A percentile compares a stretch with the other conserved stretches of the same genome.
phyloP scores from a whole-genome alignment of 2,888 invertebrate genomes.

The Acrocyrtus sp. region DNA sequence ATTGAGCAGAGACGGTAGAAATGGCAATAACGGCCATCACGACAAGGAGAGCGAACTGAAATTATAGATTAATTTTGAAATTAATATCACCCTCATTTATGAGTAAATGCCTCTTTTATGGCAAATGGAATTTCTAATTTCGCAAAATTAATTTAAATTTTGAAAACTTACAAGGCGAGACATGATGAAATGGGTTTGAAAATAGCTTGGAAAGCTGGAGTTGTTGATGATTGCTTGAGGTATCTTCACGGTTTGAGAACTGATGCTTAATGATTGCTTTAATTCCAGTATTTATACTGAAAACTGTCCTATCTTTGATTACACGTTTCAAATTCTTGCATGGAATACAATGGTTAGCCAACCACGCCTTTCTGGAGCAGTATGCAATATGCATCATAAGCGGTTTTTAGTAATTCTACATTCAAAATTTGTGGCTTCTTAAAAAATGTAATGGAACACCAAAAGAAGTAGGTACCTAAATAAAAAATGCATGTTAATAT shows the following conservation, averaged over 20 bases:
- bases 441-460: no score
- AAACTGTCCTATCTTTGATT: slow-evolving; percentile 3
- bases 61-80: not conserved
- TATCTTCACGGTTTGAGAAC: not conserved
- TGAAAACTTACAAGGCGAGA: slow-evolving; percentile 33
- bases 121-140: no score
- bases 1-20: slow-evolving; percentile 30
- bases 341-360: not conserved
- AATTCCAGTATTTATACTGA: slow-evolving; percentile 20
- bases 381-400: no score
- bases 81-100: no score
- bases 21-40: slow-evolving; percentile 40
- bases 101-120: no score
- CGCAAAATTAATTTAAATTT: no score
- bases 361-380: slow-evolving; percentile 28
- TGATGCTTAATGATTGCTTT: slow-evolving; percentile 1
- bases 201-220: slow-evolving; percentile 20
- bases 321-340: no score
- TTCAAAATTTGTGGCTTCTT: no score
- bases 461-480: no score
- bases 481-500: no score
- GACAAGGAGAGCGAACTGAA: slow-evolving; percentile 44
- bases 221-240: slow-evolving; percentile 5
- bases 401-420: no score
- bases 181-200: slow-evolving; percentile 17